These are phyloP conservation scores for Sminthurides aquaticus DNA, from an alignment of 2,888 invertebrate genomes.

Conservation along the genomic window DNA sequence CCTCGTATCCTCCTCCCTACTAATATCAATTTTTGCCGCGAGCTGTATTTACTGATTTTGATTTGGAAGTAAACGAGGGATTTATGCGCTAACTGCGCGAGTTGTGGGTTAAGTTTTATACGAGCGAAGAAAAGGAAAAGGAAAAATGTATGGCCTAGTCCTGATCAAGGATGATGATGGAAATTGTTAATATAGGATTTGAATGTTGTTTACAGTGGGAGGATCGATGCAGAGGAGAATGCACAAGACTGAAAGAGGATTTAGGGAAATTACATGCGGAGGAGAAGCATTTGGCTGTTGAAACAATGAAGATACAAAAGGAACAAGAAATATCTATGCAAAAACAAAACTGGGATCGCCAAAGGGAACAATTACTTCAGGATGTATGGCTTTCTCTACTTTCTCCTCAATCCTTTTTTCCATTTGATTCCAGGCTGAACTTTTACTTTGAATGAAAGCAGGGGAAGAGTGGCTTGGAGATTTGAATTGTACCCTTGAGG, in stretches of 20 bases:
- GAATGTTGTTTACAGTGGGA: slow-evolving; percentile 54
- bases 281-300: slow-evolving; percentile 55
- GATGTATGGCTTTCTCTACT: slow-evolving; percentile 48
- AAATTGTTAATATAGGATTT: too few relatives aligned
- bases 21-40: too few relatives aligned
- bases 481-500: not conserved
- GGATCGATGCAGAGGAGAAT: slow-evolving; percentile 56
- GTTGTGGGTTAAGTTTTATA: too few relatives aligned
- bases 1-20: too few relatives aligned
- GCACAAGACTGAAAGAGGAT: slow-evolving; percentile 57
- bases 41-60: too few relatives aligned
- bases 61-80: too few relatives aligned
- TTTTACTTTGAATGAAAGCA: not conserved
- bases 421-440: not conserved
- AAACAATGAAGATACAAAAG: slow-evolving; percentile 53
- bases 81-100: too few relatives aligned
- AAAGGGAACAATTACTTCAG: slow-evolving; percentile 50
- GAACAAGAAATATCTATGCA: slow-evolving; percentile 54
- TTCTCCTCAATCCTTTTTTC: not conserved
- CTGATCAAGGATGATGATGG: too few relatives aligned
- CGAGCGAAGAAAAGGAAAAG: too few relatives aligned
- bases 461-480: not conserved
- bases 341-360: slow-evolving; percentile 54
- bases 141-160: too few relatives aligned
- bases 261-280: slow-evolving; percentile 57